These are phyloP conservation scores for Malurus cyaneus DNA, from an alignment of 2,113 vertebrate species.

Conservation along the genomic window DNA sequence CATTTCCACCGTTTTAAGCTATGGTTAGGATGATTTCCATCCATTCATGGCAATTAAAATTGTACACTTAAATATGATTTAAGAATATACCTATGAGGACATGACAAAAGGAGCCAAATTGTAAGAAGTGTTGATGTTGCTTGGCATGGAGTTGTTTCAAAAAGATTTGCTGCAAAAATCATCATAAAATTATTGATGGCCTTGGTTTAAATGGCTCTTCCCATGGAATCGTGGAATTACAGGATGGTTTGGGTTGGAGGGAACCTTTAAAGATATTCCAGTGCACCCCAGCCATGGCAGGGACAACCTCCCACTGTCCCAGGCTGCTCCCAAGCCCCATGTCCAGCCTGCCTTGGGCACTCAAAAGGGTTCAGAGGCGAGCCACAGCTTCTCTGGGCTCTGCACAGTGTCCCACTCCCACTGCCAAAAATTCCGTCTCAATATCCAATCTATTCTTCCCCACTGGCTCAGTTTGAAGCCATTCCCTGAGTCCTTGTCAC, in stretches of 20 bases:
- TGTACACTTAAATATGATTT: background rate
- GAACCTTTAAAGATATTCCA: no score
- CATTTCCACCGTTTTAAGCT: background rate
- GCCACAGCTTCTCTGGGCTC: background rate
- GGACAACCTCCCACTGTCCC: background rate
- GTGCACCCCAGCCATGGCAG: background rate
- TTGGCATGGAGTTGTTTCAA: background rate
- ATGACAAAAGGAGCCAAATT: background rate
- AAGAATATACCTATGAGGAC: background rate
- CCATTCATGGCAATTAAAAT: background rate
- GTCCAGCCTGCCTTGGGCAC: background rate
- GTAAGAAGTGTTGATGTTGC: background rate
- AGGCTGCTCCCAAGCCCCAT: background rate
- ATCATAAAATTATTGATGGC: background rate
- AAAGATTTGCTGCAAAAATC: background rate
- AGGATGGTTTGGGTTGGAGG: background rate
- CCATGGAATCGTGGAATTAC: background rate
- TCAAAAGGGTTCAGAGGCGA: background rate
- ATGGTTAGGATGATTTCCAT: no score
- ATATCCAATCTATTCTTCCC: accelerated
- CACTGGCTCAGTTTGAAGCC: background rate
- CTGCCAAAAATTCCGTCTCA: accelerated
- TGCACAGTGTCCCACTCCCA: accelerated
- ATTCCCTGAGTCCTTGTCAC: background rate
- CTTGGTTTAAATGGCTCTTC: background rate